These are phyloP conservation scores for Geophilus truncorum DNA, from an alignment of 2,888 invertebrate species.

Conservation along the genomic window DNA sequence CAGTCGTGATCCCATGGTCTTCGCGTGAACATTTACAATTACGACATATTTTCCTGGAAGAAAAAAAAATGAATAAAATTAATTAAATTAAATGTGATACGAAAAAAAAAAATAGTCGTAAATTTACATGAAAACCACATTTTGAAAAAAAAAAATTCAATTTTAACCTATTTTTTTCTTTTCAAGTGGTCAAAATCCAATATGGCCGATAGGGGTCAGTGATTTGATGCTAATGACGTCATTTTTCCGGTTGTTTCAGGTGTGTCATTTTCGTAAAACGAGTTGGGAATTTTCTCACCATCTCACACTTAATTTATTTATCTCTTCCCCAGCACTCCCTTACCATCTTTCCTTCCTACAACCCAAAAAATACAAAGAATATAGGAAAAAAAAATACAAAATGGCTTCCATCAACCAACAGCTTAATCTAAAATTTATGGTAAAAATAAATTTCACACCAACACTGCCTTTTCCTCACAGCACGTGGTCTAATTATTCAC, in stretches of 20 bases:
- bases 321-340: not conserved
- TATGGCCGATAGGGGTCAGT: not conserved
- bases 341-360: not conserved
- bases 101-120: not conserved
- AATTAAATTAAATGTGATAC: not conserved
- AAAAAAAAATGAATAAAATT: not conserved
- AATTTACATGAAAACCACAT: not conserved
- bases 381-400: not conserved
- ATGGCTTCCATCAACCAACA: not conserved
- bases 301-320: not conserved
- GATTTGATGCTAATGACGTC: not conserved
- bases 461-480: not conserved
- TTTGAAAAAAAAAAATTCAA: not conserved
- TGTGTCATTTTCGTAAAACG: not conserved
- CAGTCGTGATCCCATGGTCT: conserved; percentile 48
- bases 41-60: conserved; percentile 63
- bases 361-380: too few relatives aligned
- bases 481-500: not conserved
- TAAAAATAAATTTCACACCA: not conserved
- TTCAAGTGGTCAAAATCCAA: not conserved
- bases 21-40: conserved; percentile 68
- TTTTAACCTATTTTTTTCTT: not conserved
- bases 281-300: conserved; percentile 10
- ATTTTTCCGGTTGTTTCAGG: conserved; percentile 3
- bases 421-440: not conserved